Evolutionary conservation across 2,888 invertebrate genomes (phyloP).

Genomic region (Acanthosepion esculentum): DNA sequence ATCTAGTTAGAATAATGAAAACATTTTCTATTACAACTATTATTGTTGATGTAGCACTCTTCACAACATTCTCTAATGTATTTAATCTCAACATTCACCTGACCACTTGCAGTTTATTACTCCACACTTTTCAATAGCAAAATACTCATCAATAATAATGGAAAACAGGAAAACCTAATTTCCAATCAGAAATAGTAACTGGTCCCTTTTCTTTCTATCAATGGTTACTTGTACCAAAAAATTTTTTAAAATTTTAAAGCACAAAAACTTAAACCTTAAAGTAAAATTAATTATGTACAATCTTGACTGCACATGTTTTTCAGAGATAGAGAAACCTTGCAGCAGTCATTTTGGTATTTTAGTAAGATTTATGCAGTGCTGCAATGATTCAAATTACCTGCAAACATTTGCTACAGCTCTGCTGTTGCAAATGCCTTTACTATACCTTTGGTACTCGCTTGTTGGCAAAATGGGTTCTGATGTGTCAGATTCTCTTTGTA

Average conservation of each 20-base stretch:
- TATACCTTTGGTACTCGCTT: conserved; percentile 25
- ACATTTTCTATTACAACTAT: not conserved
- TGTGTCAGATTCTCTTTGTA: not conserved
- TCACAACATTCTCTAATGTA: not conserved
- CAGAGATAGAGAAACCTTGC: not conserved
- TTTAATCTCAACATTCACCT: not conserved
- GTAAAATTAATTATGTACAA: not conserved
- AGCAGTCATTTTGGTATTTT: not conserved
- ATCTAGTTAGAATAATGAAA: no score
- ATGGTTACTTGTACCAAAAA: not conserved
- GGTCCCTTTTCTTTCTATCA: conserved; percentile 40
- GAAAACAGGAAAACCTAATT: not conserved
- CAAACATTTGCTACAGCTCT: conserved; percentile 25
- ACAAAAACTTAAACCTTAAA: not conserved
- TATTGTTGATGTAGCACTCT: not conserved
- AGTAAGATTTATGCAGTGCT: not conserved
- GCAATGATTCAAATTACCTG: conserved; percentile 20
- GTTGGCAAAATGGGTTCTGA: conserved; percentile 34
- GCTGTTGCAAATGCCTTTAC: not conserved
- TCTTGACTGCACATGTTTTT: conserved; percentile 6
- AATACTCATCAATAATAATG: not conserved
- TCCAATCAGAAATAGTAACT: conserved; percentile 38
- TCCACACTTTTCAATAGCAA: not conserved
- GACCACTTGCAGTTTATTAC: conserved; percentile 5
- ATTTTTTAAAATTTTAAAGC: not conserved